These are phyloP conservation scores for Sphinx pinastri DNA, from an alignment of 2,888 invertebrate genomes.

Conservation along the genomic window DNA sequence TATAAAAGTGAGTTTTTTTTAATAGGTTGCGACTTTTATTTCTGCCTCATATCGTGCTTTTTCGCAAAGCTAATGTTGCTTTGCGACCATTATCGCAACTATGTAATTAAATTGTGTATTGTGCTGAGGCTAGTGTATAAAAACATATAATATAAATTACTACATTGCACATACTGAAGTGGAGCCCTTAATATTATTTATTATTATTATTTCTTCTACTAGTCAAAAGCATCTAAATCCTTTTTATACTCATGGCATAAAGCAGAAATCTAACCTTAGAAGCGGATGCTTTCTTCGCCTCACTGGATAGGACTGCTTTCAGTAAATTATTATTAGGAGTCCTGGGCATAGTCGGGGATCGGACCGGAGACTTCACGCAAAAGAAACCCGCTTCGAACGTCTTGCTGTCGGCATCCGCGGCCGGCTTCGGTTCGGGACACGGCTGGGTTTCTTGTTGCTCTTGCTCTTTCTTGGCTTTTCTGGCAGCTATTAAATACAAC, in stretches of 20 bases:
- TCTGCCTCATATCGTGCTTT: too few relatives aligned
- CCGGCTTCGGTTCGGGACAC: neutral
- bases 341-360: constrained; percentile 40
- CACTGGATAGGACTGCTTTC: constrained; percentile 69
- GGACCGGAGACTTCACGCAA: constrained; percentile 69
- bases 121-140: too few relatives aligned
- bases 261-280: constrained; percentile 51
- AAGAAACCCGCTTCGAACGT: constrained; percentile 79
- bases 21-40: too few relatives aligned
- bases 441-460: constrained; percentile 26
- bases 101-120: too few relatives aligned
- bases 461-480: constrained; percentile 64
- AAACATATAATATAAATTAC: too few relatives aligned
- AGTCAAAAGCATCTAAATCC: too few relatives aligned
- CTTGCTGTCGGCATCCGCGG: constrained; percentile 43
- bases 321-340: constrained; percentile 50
- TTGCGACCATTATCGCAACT: too few relatives aligned
- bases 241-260: too few relatives aligned
- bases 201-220: too few relatives aligned
- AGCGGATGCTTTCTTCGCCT: constrained; percentile 68
- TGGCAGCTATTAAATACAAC: constrained; percentile 55
- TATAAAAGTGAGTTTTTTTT: neutral
- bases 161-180: too few relatives aligned
- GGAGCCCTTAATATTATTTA: too few relatives aligned
- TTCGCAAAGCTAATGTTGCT: too few relatives aligned